A percentile compares a stretch with the other conserved stretches of the same genome.
These are phyloP conservation scores for Malacoraja senta DNA, from an alignment of 2,797 vertebrate genomes.

Conservation along the genomic window DNA sequence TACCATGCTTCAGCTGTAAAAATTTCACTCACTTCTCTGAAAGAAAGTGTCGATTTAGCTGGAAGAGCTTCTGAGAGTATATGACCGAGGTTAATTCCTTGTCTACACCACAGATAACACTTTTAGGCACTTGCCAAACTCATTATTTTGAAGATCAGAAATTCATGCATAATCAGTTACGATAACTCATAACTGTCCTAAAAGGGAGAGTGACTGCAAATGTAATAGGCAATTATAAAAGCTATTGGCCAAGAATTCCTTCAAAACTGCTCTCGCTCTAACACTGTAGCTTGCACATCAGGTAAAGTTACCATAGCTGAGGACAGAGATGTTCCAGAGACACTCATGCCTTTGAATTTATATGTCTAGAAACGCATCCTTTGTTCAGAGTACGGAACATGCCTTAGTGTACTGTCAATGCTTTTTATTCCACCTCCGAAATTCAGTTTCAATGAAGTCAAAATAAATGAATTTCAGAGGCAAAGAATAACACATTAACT, in stretches of 20 bases:
- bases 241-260: background rate
- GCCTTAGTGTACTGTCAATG: no score
- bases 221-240: background rate
- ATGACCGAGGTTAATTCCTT: background rate
- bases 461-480: no score
- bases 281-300: background rate
- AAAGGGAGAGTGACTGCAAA: background rate
- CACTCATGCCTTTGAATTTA: background rate
- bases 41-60: background rate
- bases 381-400: no score
- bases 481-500: no score
- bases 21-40: background rate
- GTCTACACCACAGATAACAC: background rate
- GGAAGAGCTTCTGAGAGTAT: background rate
- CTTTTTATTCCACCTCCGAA: no score
- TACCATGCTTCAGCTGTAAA: background rate
- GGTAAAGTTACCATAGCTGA: background rate
- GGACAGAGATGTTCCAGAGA: background rate
- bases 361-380: no score
- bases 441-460: no score
- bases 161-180: slow-evolving; percentile 14
- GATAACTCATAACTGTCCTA: background rate
- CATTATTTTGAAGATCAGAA: background rate
- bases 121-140: background rate
- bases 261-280: background rate